Base-by-base conservation (phyloP, 2,797 vertebrate species). In the Notolabrus celidotus region DNA sequence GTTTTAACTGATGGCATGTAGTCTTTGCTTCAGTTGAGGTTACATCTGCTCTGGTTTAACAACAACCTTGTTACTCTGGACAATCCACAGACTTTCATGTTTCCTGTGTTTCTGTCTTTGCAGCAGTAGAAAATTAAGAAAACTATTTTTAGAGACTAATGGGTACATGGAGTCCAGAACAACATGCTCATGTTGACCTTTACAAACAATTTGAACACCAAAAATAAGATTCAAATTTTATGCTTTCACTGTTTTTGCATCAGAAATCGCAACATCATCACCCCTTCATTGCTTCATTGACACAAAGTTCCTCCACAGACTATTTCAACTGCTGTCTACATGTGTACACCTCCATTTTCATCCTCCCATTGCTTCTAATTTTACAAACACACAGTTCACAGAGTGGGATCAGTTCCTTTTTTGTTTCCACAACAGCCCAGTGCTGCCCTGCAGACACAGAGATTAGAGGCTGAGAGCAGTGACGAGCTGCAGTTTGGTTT, bases 401-500 rank as follows among this genome's bases (percentile, higher is more conserved):
- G 66, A 67, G 60, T 83, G 60, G 57, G 11, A 42, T 61, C 8
- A 16, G 53, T 75, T 78, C 65, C 77, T 75, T 17, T 38, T 59
- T 51, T 46, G 23, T 77, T 77, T 71, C 72, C 68, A 49, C 43
- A 66, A 33, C 15, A 63, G 56, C 52, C 53, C 58, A 16, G 25
- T 51, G 56, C 67, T 64, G 49, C 65, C 72, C 61, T 5, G 55
- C 67, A 51, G 23, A 65, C 47, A 58, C 10, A 46, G 62, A 87
- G 76, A 85, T 90, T 80, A 89, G 78, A 89, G 74, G 45, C 79
- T 64, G 54, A 64, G 49, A 85, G 52, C 70, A 53, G 73, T 41
- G 39, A 79, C 47, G 71, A 53, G 62, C 65, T 71, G 63, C 58
- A 33, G 69, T 67, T 84, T 84, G 77, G 81, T 80, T 86, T 62